Percentiles rank a stretch among this genome's conserved stretches.
These are phyloP conservation scores for Acestrorhynchus altus DNA, from an alignment of 2,797 vertebrate genomes.

Conservation along the genomic window DNA sequence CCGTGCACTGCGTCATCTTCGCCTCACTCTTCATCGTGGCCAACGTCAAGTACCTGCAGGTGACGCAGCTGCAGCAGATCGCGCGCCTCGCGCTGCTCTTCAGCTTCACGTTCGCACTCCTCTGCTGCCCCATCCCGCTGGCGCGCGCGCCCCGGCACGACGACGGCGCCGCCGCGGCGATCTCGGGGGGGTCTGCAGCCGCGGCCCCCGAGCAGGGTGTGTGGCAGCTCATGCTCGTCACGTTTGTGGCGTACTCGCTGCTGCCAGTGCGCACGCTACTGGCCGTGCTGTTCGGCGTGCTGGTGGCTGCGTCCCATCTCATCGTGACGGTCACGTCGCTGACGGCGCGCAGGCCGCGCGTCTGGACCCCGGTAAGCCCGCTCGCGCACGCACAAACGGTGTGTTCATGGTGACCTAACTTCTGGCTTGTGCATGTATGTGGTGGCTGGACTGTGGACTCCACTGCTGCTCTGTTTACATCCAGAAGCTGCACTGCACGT, in stretches of 20 bases:
- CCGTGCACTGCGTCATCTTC: slow-evolving; percentile 97
- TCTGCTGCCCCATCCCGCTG: slow-evolving; percentile 90
- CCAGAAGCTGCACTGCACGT: slow-evolving; percentile 28
- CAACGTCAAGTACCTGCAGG: slow-evolving; percentile 96
- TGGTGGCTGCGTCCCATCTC: slow-evolving; percentile 91
- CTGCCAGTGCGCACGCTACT: slow-evolving; percentile 94
- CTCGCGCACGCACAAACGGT: not conserved
- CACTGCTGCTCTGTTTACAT: slow-evolving; percentile 12
- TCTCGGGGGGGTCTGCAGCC: not conserved
- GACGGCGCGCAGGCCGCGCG: slow-evolving; percentile 82
- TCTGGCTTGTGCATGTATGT: not conserved
- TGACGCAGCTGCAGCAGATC: slow-evolving; percentile 96
- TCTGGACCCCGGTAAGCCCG: slow-evolving; percentile 93
- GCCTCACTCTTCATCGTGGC: slow-evolving; percentile 95
- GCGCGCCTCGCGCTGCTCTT: slow-evolving; percentile 93
- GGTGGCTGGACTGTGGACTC: not conserved
- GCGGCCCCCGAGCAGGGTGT: slow-evolving; percentile 88
- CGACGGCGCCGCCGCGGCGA: slow-evolving; percentile 64
- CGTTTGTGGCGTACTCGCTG: slow-evolving; percentile 93
- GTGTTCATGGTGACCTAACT: not conserved
- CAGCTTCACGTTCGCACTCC: slow-evolving; percentile 95
- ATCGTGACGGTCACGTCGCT: slow-evolving; percentile 90
- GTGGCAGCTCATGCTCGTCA: slow-evolving; percentile 98
- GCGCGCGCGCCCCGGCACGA: slow-evolving; percentile 53
- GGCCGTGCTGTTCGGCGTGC: slow-evolving; percentile 89